These are phyloP conservation scores for Brachionus manjavacas DNA, from an alignment of 1,140 invertebrate species.

Conservation along the genomic window DNA sequence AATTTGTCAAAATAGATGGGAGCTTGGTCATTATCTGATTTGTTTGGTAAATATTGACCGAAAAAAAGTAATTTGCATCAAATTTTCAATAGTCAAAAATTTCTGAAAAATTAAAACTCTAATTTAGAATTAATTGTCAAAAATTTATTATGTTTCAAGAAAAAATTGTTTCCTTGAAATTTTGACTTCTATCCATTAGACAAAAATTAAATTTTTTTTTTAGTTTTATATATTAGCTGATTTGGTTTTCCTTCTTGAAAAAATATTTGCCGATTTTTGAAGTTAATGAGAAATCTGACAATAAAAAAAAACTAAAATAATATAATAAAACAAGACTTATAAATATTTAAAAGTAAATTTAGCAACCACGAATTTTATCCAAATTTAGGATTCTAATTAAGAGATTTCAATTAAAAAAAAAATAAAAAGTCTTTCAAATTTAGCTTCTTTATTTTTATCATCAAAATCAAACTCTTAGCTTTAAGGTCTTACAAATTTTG, in stretches of 20 bases:
- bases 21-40: neutral
- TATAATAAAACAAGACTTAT: neutral
- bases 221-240: neutral
- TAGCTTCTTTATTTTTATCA: neutral
- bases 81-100: neutral
- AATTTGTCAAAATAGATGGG: neutral
- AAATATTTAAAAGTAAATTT: neutral
- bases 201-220: neutral
- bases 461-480: neutral
- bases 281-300: neutral
- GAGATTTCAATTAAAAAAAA: neutral
- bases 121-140: neutral
- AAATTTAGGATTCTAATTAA: neutral
- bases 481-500: neutral
- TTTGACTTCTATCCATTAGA: neutral
- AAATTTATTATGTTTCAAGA: neutral
- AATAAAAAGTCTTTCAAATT: neutral
- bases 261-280: neutral
- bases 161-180: neutral
- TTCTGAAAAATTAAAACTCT: neutral
- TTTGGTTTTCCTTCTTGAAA: neutral
- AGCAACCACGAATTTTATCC: neutral
- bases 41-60: neutral
- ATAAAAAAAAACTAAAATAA: neutral
- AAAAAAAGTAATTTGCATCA: neutral